Base-by-base conservation (phyloP, 1,140 invertebrate species). In the Olivierus martensii region DNA sequence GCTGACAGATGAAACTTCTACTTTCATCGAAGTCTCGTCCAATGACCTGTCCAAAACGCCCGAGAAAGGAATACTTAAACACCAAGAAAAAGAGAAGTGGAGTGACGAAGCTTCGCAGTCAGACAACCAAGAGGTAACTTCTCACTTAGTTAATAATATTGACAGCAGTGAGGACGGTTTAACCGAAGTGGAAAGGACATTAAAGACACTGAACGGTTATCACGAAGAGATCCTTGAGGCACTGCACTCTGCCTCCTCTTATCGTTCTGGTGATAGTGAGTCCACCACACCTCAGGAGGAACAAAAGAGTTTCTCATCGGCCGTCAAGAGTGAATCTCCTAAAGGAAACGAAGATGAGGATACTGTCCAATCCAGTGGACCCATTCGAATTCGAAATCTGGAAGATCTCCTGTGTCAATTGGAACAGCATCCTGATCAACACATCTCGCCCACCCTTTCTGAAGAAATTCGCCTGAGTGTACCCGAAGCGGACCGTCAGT, bases 391-490 rank as follows among this genome's bases (percentile, higher is more conserved):
- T 64, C 76, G 89, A 34, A 93, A 87, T 65, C 70, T 94, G 49
- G 88, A 92, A 69, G 88, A 93, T 66, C 75, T 94, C 17, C 88
- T 93, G 56, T 73, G 87, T 44, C 86, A 91, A 67, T 70, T 94
- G 51, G 87, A 93, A 66, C 84, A 90, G 65, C 87, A 91, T 67
- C 82, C 83, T 36, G 14, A 15, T 6, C 48, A 48, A 3, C 86
- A 89, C 67, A 48, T 58, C 43, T 90, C 86, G 66, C 86, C 87
- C 12, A 63, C 67, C 41, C 84, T 82, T 57, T 90, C 86, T 6
- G 87, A 91, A 65, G 89, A 92, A 60, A 88, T 91, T 62, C 74
- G 88, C 59, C 87, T 88, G 77, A 89, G 86, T 22, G 88, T 92
- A 69, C 84, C 84, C 17, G 88, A 93, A 68, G 83, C 83, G 19